Conservation (phyloP, 2,888 invertebrate species). For the Yponomeuta plumbellus region DNA sequence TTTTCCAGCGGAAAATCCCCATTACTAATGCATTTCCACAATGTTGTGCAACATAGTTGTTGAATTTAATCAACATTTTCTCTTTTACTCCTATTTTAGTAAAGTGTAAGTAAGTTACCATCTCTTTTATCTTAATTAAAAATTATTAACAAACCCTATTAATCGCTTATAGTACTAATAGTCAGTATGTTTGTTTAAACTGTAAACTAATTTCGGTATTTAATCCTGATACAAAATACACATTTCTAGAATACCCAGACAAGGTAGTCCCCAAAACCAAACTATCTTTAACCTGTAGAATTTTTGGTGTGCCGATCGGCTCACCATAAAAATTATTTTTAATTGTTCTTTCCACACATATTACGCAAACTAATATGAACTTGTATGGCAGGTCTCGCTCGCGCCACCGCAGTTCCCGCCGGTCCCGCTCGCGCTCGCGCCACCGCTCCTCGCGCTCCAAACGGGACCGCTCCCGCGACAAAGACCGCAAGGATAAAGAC, state of each 20-base stretch:
- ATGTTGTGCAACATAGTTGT: too few relatives aligned
- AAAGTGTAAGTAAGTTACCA: not conserved
- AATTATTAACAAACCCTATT: not conserved
- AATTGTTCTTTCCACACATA: not conserved
- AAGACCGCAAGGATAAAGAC: slow-evolving; percentile 49
- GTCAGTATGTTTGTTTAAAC: too few relatives aligned
- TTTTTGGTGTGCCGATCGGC: too few relatives aligned
- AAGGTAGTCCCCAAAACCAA: too few relatives aligned
- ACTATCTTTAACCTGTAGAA: too few relatives aligned
- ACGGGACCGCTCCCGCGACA: slow-evolving; percentile 61
- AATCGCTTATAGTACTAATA: too few relatives aligned
- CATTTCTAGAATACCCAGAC: too few relatives aligned
- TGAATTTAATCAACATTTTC: not conserved
- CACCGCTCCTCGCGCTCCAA: slow-evolving; percentile 75
- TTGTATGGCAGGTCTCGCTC: slow-evolving; percentile 58
- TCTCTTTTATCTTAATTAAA: not conserved
- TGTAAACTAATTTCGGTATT: too few relatives aligned
- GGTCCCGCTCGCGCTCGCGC: slow-evolving; percentile 67
- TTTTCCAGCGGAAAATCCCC: too few relatives aligned
- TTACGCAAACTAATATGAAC: not conserved
- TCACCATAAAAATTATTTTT: too few relatives aligned
- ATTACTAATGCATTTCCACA: too few relatives aligned
- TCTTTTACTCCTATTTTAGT: not conserved
- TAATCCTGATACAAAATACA: too few relatives aligned
- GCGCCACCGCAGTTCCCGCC: slow-evolving; percentile 76